A percentile compares a stretch with the other conserved stretches of the same genome.
Conservation (phyloP, 92 coral and sea anemone species). For the Epizoanthus scotinus region DNA sequence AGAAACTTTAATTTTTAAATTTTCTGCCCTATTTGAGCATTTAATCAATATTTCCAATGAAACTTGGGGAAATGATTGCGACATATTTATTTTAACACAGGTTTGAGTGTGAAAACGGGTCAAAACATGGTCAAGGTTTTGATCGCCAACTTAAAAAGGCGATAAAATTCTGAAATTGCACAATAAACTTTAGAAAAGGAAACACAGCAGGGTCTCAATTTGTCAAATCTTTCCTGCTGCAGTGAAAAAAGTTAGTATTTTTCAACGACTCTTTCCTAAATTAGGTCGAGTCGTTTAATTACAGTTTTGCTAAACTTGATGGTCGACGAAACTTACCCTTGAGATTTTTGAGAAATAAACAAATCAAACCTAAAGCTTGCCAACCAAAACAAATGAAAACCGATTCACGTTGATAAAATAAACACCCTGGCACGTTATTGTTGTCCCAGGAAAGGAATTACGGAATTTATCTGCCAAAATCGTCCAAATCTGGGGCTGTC, state of each 20-base stretch:
- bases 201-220: background rate
- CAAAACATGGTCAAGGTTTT: background rate
- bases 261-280: background rate
- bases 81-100: background rate
- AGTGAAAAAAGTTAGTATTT: background rate
- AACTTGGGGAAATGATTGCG: background rate
- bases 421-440: background rate
- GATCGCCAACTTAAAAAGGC: background rate
- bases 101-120: background rate
- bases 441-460: background rate
- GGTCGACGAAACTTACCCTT: constrained; percentile 1
- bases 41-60: no score
- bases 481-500: background rate
- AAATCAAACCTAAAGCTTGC: background rate
- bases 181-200: background rate
- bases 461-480: background rate
- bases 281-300: constrained; percentile 2
- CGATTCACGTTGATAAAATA: background rate
- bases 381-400: background rate
- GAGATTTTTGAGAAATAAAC: constrained; percentile 14
- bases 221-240: background rate
- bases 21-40: background rate
- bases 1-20: no score
- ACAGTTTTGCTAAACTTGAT: constrained; percentile 2
- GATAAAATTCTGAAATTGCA: background rate